Base-by-base conservation (phyloP, 2,888 invertebrate species). In the Tipula unca region DNA sequence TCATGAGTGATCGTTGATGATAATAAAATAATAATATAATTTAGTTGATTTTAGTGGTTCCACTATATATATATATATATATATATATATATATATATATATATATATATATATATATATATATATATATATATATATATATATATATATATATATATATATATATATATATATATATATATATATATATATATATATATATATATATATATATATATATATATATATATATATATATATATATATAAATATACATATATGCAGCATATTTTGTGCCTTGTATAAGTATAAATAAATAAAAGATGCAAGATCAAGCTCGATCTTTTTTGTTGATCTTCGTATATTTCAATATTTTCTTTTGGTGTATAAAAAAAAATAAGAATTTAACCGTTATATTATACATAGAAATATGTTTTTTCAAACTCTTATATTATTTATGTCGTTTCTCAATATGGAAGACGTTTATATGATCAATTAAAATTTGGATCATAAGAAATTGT, bases 381-480 rank as follows among this genome's bases (percentile, higher is more conserved):
- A 10, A 25, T 25, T 69, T 25, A 20, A 69, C 69, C 20, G 69
- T 69, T 69, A 69, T 69, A 25, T 25, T 25, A 25, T 69, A 69
- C 20, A 25, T 69, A 69, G 69, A 69, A 69, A 25, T 69, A 69
- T 69, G 20, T 69, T 10, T 69, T 54, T 54, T 69, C 25, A 25
- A 69, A 69, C 69, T 25, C n/a, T 48, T 48, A 48, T n/a, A 17
- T 6, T 48, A 69, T 69, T 69, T 69, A 69, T 25, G 69, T 69
- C 10, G 69, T 69, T 69, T 69, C 69, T 69, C 25, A 20, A 69
- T 69, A 69, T 69, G 10, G 25, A 69, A 25, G 69, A 69, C 25
- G 69, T 69, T 69, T 69, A 69, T 69, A 69, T 13, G 69, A 69
- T 69, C 69, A 69, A 69, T 69, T 69, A 69, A 48, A 48, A 69